Evolutionary conservation across 2,888 invertebrate genomes (phyloP), one percentile per base, ranked within the genome.

Genomic region (Catotricha subobsoleta): DNA sequence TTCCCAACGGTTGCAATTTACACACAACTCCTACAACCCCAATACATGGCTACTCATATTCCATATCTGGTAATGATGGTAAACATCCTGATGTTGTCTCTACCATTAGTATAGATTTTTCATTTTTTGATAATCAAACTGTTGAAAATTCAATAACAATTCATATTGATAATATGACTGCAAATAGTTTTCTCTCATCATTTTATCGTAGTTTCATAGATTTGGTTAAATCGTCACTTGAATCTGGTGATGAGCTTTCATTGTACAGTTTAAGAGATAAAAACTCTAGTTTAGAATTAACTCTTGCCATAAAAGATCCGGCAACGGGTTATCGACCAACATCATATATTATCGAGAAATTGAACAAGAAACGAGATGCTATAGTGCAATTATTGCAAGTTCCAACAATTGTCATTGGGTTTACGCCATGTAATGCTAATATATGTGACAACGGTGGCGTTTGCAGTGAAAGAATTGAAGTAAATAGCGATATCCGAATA

Each of bases 61-160:
- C 76, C 23, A 74, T 92, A 1, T 74, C 78, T 8, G 91, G 91
- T 2, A 88, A 83, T 57, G 95, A 95, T 60, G 92, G 94, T 1
- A 74, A 76, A 49, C 88, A 90, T 55, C 69, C 72, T 42, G 81
- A 86, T 59, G 92, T 92, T 0, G 66, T 76, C n/a, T 92, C 91
- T 2, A 80, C 80, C 7, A 78, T 90, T 3, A 80, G 79, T 5
- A 74, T 94, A 0, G 80, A 84, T 55, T 87, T 88, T 54, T 67
- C 80, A 39, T 68, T 72, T 3, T 86, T 90, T 55, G 76, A 79
- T 49, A 88, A 90, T 54, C 60, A 63, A 12, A 90, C 90, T 0
- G 71, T 94, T 4, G 78, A 80, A 41, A 82, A 88, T 57, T 84
- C 86, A 9, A 67, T 90, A 1, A 80, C 84, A 0, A 58, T 91